Conservation (phyloP, 1,140 invertebrate species). For the Daktulosphaira vitifoliae region DNA sequence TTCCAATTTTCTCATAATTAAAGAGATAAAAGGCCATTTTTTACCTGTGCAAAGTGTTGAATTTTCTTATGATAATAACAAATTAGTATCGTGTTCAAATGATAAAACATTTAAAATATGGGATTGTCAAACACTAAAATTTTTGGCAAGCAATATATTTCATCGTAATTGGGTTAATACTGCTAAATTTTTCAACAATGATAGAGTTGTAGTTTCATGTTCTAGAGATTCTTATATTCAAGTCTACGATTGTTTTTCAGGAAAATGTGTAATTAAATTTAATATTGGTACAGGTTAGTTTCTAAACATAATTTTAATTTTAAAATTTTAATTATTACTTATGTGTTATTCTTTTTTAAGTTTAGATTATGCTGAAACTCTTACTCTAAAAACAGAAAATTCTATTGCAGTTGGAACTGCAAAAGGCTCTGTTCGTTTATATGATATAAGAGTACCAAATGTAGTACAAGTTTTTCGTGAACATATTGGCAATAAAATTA, state of each 20-base stretch:
- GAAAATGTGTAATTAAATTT: slow-evolving; percentile 8
- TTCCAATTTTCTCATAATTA: neutral
- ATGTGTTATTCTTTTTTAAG: neutral
- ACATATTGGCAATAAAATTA: neutral
- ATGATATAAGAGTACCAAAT: slow-evolving; percentile 18
- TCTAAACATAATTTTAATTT: neutral
- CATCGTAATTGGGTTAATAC: slow-evolving; percentile 20
- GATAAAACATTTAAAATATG: slow-evolving; percentile 33
- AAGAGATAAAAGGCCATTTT: slow-evolving; percentile 17
- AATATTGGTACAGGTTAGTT: slow-evolving; percentile 1
- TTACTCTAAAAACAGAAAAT: slow-evolving; percentile 4
- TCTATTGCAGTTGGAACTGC: slow-evolving; percentile 11
- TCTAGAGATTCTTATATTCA: slow-evolving; percentile 16
- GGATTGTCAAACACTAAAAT: slow-evolving; percentile 15
- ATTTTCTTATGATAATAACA: neutral
- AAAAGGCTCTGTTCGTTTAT: neutral
- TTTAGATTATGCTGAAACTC: slow-evolving; percentile 21
- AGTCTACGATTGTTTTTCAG: slow-evolving; percentile 23
- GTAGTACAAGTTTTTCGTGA: neutral
- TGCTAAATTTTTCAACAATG: slow-evolving; percentile 14
- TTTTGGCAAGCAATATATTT: slow-evolving; percentile 23
- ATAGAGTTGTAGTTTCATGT: slow-evolving; percentile 9
- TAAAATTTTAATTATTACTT: neutral
- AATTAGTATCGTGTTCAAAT: slow-evolving; percentile 31
- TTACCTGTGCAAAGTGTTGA: neutral